Evolutionary conservation across 2,113 vertebrate genomes (phyloP), one percentile per base, ranked within the genome.

Genomic region (Brachionichthys hirsutus): DNA sequence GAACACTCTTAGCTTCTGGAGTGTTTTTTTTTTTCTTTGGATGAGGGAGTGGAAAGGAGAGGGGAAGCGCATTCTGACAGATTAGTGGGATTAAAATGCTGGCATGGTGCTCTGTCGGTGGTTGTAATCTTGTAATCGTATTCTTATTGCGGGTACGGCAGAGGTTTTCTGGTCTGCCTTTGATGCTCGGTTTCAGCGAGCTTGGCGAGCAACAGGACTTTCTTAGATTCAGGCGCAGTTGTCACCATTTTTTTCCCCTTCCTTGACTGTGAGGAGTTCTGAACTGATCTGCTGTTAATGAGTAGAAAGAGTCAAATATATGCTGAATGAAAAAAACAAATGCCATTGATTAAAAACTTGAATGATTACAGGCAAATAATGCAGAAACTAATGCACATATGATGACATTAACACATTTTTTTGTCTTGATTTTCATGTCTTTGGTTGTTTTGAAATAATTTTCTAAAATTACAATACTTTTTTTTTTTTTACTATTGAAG

Each of bases 31-130:
- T 46, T n/a, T 46, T 10, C 52, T 45, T 36, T 60, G 60, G 59
- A 75, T 68, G 62, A 66, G 40, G 15, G 18, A 12, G 34, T 73
- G 77, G 65, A 77, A 70, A 69, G 34, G 16, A 48, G 66, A 67
- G 46, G 22, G 75, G 75, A 78, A 67, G 69, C 59, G 49, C 65
- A 57, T 75, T 79, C 61, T 81, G 70, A 48, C 59, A 57, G 72
- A 40, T 81, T 79, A 77, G 70, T 18, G 70, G 67, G 79, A 82
- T 80, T 83, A 69, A 75, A 74, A 65, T 4, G 17, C 36, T 51
- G 59, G 48, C 50, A 57, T 63, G 54, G 50, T 34, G 70, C 53
- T 34, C 44, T 67, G 73, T 54, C 53, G 61, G 50, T 12, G 17
- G 65, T 42, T 20, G 52, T 59, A 67, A 81, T 74, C 36, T 42